These are phyloP conservation scores for Idaea biselata DNA, from an alignment of 2,888 invertebrate species.

Conservation along the genomic window DNA sequence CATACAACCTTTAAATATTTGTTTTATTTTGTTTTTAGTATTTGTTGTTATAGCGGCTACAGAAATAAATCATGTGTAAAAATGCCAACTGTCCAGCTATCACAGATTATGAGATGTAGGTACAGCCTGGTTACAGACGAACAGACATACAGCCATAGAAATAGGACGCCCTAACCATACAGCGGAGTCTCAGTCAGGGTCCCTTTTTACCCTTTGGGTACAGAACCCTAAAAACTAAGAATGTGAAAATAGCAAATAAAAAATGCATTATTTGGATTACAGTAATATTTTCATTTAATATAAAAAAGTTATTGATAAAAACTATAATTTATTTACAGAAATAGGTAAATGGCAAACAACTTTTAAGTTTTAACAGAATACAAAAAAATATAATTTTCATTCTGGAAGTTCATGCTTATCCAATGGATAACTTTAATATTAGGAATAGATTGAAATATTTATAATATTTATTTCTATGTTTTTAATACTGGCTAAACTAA, in stretches of 20 bases:
- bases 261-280: slow-evolving; percentile 43
- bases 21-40: too few species aligned
- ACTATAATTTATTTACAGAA: slow-evolving; percentile 72
- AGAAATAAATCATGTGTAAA: too few species aligned
- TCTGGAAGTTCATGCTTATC: slow-evolving; percentile 21
- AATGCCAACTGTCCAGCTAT: too few species aligned
- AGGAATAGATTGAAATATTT: not conserved
- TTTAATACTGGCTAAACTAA: slow-evolving; percentile 22
- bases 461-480: slow-evolving; percentile 6
- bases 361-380: slow-evolving; percentile 55
- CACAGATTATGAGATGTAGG: too few species aligned
- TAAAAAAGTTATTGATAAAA: slow-evolving; percentile 73
- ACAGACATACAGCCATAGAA: too few species aligned
- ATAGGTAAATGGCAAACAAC: slow-evolving; percentile 72
- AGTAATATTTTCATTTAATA: slow-evolving; percentile 74
- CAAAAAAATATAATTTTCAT: slow-evolving; percentile 21
- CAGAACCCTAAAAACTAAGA: too few species aligned
- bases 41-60: too few species aligned
- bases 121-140: too few species aligned
- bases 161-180: too few species aligned
- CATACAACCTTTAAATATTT: too few species aligned
- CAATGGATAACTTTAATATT: slow-evolving; percentile 7
- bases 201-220: too few species aligned
- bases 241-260: slow-evolving; percentile 20
- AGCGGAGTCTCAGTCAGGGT: too few species aligned